Evolutionary conservation across 2,888 invertebrate species (phyloP), one percentile per base, ranked within the genome.

Genomic region (Entomobrya proxima): DNA sequence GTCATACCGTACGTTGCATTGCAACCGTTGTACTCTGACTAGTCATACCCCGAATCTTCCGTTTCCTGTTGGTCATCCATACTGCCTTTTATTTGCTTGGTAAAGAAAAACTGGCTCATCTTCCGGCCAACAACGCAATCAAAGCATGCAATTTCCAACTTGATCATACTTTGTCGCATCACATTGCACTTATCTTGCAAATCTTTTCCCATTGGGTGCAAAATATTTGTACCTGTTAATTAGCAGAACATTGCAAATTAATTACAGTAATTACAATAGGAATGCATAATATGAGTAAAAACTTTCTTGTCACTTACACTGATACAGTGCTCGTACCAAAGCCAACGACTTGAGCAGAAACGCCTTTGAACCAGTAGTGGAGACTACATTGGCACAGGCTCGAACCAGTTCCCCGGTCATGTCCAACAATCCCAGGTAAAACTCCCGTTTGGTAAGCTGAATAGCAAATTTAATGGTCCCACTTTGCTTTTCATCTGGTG

Each of bases 381-480:
- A 30, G 9, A 77, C 64, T 1, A 64, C 52, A 7, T 52, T 96
- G 7, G 98, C 96, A 79, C 97, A 96, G 89, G 95, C 94, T 77
- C 98, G 93, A 97, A 98, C 98, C 58, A 98, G 91, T 92, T 98
- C 98, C 0, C 98, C 98, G 0, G 96, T 97, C 32, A 97, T 93
- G 92, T 98, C 98, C 0, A 95, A 95, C 44, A 98, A 92, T 0
- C 98, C 98, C 50, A 98, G 92, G 91, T 97, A 92, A 89, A 93
- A 95, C 87, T 95, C 95, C 40, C 91, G 91, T 0, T 93, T 93
- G n/a, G 92, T 92, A 75, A 93, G 64, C n/a, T 88, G 83, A 30
- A 90, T 87, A 18, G 87, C 75, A 27, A 87, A 77, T 7, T 78
- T 83, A n/a, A 35, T 55, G 40, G 55, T 64, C 18, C 21, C 92